Evolutionary conservation across 2,888 invertebrate species (phyloP).

Genomic region (Coecobrya sp.): DNA sequence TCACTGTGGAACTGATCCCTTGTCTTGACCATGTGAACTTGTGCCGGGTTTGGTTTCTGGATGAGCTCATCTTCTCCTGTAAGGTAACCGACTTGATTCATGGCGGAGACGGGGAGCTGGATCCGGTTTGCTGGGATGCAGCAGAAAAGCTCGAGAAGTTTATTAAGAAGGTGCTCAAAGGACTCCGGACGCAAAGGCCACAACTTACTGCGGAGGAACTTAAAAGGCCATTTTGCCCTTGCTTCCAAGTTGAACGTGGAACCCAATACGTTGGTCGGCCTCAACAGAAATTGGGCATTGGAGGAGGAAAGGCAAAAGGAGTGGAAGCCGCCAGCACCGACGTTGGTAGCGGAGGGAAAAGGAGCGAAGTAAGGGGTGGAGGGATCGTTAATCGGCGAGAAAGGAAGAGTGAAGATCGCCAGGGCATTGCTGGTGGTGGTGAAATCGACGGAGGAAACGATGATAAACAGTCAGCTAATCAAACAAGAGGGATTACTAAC

Average conservation of each 20-base stretch:
- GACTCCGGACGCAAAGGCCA: constrained; percentile 54
- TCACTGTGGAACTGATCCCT: constrained; percentile 73
- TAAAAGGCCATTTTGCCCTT: constrained; percentile 74
- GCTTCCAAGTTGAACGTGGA: constrained; percentile 54
- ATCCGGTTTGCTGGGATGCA: constrained; percentile 80
- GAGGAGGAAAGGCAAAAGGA: too few species aligned
- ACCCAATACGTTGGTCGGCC: background rate
- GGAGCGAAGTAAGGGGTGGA: too few species aligned
- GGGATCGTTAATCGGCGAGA: too few species aligned
- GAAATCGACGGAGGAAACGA: too few species aligned
- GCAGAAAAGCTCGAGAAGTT: constrained; percentile 75
- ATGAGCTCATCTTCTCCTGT: constrained; percentile 81
- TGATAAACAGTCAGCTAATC: too few species aligned
- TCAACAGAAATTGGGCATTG: background rate
- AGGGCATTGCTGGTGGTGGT: too few species aligned
- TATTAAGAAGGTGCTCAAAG: constrained; percentile 64
- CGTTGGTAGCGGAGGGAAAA: too few species aligned
- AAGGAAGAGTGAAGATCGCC: too few species aligned
- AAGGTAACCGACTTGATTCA: constrained; percentile 82
- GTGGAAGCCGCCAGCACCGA: too few species aligned
- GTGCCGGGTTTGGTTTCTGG: constrained; percentile 84
- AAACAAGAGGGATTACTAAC: too few species aligned
- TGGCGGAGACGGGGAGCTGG: constrained; percentile 85
- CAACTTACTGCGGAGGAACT: constrained; percentile 24
- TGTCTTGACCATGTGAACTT: constrained; percentile 81